Percentiles rank a stretch among this genome's conserved stretches.
These are phyloP conservation scores for Acanthornis magna DNA, from an alignment of 2,797 vertebrate genomes.

Conservation along the genomic window DNA sequence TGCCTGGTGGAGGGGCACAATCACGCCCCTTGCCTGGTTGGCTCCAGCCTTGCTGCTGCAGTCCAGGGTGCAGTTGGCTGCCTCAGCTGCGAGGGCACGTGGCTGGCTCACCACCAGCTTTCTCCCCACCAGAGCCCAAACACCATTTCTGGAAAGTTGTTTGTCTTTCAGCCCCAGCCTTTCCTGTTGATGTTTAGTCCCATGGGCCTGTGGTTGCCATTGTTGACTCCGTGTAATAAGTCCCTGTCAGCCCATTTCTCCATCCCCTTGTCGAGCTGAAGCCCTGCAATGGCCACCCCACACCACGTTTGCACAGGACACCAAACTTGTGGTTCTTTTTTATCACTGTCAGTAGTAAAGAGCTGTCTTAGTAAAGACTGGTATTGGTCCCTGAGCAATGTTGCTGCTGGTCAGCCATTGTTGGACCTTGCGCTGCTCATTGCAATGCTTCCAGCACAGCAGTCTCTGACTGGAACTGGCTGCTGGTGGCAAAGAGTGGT, in stretches of 20 bases:
- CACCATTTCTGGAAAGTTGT: neutral
- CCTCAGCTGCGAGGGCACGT: accelerated
- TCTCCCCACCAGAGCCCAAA: neutral
- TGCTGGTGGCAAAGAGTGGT: neutral
- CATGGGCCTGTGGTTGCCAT: accelerated
- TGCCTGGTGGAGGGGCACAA: neutral
- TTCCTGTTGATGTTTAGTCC: neutral
- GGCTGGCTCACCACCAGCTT: neutral
- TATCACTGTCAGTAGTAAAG: accelerated
- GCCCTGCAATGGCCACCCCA: accelerated
- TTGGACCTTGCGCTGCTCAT: neutral
- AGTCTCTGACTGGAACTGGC: neutral
- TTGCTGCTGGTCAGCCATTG: neutral
- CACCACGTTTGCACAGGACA: accelerated
- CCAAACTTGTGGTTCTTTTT: neutral
- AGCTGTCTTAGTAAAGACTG: neutral
- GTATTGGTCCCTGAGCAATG: neutral
- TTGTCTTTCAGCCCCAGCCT: neutral
- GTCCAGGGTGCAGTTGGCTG: neutral
- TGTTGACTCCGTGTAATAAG: neutral
- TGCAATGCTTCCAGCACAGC: neutral
- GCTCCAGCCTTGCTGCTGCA: neutral
- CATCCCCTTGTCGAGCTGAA: neutral
- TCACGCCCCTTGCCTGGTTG: accelerated
- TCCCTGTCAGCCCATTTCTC: neutral